Conservation (phyloP, 2,113 vertebrate genomes). For the Daphoenositta chrysoptera region DNA sequence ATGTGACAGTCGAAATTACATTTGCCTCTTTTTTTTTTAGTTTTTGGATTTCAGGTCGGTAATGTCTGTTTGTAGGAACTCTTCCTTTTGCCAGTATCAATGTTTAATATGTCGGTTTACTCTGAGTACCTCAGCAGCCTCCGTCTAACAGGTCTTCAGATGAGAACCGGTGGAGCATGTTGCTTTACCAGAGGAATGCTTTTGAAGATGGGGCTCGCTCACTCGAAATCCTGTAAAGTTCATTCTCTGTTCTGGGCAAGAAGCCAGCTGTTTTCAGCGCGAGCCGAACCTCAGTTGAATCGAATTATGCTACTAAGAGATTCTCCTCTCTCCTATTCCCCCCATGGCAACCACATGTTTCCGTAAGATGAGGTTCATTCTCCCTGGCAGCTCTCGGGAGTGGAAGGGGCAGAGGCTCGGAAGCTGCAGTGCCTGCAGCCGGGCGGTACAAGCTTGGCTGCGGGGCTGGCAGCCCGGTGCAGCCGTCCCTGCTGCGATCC, state of each 20-base stretch:
- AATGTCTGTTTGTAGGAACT: not conserved
- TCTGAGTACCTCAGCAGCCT: not conserved
- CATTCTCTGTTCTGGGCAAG: slow-evolving; percentile 32
- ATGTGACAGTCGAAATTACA: not conserved
- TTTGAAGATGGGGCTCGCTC: slow-evolving; percentile 30
- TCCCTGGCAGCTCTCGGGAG: not conserved
- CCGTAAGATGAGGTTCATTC: not conserved
- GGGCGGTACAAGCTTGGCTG: accelerated
- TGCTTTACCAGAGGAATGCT: slow-evolving; percentile 39
- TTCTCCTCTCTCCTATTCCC: not conserved
- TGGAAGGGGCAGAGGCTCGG: not conserved
- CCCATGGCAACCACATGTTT: slow-evolving; percentile 30
- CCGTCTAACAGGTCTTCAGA: not conserved
- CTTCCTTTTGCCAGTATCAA: not conserved
- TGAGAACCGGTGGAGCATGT: not conserved
- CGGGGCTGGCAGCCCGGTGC: not conserved
- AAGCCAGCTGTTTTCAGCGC: slow-evolving; percentile 16
- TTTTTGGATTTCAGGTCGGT: not conserved
- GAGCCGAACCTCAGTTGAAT: not conserved
- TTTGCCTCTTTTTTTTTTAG: not conserved
- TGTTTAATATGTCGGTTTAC: not conserved
- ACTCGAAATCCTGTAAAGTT: slow-evolving; percentile 35
- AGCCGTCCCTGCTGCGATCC: accelerated
- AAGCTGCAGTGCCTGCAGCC: not conserved
- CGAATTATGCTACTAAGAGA: not conserved